Percentiles rank a stretch among this genome's conserved stretches.
Conservation (phyloP, 2,113 vertebrate species). For the Okapia johnstoni region DNA sequence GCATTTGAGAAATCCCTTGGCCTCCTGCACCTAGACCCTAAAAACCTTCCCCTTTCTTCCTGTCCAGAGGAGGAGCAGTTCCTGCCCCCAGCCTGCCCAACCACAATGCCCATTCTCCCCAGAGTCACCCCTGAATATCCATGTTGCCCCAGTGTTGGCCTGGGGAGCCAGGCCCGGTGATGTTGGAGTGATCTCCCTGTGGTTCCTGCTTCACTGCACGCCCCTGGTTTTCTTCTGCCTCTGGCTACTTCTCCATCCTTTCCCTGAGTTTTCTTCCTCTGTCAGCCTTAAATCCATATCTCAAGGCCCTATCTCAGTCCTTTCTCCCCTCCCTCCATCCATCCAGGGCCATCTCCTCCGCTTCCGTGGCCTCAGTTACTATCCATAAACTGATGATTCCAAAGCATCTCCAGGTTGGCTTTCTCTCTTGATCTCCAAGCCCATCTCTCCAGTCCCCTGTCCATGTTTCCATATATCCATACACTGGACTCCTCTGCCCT, state of each 20-base stretch:
- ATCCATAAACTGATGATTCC: neutral
- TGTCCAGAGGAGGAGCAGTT: neutral
- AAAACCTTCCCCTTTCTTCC: neutral
- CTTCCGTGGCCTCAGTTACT: neutral
- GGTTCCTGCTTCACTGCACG: neutral
- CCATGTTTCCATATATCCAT: neutral
- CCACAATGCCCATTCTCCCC: neutral
- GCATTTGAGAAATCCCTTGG: neutral
- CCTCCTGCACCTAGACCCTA: neutral
- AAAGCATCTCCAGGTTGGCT: neutral
- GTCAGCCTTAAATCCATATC: neutral
- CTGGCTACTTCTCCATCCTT: neutral
- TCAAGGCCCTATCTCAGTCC: neutral
- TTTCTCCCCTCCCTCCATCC: neutral
- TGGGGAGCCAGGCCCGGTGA: rapidly evolving
- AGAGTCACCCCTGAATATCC: neutral
- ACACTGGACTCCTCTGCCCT: neutral
- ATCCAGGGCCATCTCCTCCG: neutral
- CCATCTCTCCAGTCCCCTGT: neutral
- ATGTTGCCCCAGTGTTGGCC: neutral
- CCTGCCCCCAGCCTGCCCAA: rapidly evolving
- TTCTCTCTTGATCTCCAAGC: neutral
- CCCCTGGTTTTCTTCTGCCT: neutral
- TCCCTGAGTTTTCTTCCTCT: neutral
- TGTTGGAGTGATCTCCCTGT: neutral